These are phyloP conservation scores for Tenodera sinensis DNA, from an alignment of 2,888 invertebrate genomes.

Conservation along the genomic window DNA sequence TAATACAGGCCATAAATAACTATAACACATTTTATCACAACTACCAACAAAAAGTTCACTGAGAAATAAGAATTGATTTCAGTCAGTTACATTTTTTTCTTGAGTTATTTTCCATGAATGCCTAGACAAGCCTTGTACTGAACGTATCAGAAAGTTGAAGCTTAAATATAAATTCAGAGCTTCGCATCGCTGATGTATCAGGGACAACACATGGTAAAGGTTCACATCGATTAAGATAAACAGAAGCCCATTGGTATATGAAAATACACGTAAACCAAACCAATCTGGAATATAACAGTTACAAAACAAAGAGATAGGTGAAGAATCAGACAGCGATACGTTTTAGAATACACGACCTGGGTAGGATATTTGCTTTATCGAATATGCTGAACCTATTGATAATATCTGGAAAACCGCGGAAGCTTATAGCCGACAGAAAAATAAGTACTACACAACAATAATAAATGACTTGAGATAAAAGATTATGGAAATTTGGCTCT, in stretches of 20 bases:
- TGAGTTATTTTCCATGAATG: not conserved
- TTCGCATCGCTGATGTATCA: not conserved
- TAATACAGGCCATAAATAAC: not conserved
- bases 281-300: not conserved
- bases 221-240: not conserved
- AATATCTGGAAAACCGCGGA: not conserved
- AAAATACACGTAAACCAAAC: not conserved
- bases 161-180: not conserved
- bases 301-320: not conserved
- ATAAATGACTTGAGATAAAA: not conserved
- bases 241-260: not conserved
- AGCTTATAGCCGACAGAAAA: not conserved
- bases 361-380: not conserved
- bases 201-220: not conserved
- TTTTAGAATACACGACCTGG: not conserved
- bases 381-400: not conserved
- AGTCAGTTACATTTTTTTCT: not conserved
- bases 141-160: too few species aligned
- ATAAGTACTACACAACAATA: not conserved
- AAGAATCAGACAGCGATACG: not conserved
- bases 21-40: not conserved
- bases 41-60: not conserved
- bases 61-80: not conserved
- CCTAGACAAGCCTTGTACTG: too few species aligned
- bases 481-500: not conserved